Evolutionary conservation across 2,797 vertebrate genomes (phyloP).

Genomic region (Enteromius treurensis): DNA sequence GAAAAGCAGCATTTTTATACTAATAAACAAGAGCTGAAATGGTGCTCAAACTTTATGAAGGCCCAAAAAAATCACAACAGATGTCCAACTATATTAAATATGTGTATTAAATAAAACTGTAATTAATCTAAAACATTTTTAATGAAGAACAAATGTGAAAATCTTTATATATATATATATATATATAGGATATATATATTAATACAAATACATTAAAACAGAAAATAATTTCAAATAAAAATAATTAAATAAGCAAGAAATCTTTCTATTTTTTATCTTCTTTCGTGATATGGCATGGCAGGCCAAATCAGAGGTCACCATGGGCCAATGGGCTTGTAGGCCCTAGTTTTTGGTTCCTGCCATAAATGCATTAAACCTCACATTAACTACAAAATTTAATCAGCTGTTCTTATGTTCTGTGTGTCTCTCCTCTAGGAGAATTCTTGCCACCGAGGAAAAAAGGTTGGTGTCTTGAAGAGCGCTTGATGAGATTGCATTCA

Average conservation of each 20-base stretch:
- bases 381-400: constrained; percentile 14
- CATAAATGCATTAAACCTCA: constrained; percentile 15
- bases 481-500: constrained; percentile 28
- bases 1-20: background rate
- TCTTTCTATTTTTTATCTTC: background rate
- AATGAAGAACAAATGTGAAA: too few relatives aligned
- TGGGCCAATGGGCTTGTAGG: background rate
- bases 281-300: background rate
- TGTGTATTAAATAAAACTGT: too few relatives aligned
- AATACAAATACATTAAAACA: background rate
- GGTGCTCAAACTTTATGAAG: background rate
- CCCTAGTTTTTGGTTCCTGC: background rate
- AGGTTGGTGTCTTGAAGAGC: constrained; percentile 68
- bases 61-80: too few relatives aligned
- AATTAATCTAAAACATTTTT: too few relatives aligned
- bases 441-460: constrained; percentile 79
- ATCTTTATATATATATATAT: too few relatives aligned
- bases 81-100: too few relatives aligned
- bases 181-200: too few relatives aligned
- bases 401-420: background rate
- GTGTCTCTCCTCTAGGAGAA: constrained; percentile 71
- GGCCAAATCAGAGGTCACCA: background rate
- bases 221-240: too few relatives aligned
- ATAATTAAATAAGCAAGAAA: background rate
- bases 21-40: background rate